These are phyloP conservation scores for Macroglossus sobrinus DNA, from an alignment of 2,113 vertebrate genomes.

Conservation along the genomic window DNA sequence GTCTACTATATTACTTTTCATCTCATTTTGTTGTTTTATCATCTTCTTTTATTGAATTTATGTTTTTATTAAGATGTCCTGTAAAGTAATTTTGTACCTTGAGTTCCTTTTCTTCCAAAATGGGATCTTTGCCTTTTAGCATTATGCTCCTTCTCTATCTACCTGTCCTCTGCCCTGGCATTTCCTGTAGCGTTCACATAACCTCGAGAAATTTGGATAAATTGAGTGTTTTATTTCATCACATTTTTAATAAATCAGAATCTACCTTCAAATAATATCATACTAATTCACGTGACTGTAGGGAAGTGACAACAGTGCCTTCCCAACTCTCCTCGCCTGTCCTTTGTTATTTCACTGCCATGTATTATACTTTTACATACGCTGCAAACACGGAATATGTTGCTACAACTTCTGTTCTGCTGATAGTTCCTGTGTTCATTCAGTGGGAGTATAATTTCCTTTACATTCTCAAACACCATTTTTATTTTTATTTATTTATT, in stretches of 20 bases:
- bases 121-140: neutral
- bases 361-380: fast-evolving
- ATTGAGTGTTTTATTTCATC: neutral
- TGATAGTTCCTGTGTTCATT: neutral
- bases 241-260: neutral
- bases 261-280: neutral
- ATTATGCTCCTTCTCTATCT: neutral
- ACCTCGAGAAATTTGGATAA: neutral
- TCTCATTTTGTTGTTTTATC: neutral
- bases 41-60: neutral
- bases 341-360: neutral
- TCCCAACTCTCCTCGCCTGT: neutral
- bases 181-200: neutral
- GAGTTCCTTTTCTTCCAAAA: neutral
- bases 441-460: neutral
- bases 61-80: neutral
- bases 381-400: fast-evolving
- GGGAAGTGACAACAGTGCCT: neutral
- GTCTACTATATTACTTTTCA: neutral
- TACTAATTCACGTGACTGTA: neutral
- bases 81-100: neutral
- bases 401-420: neutral
- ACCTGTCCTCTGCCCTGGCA: too few species aligned
- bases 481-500: too few species aligned
- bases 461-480: neutral